A percentile compares a stretch with the other conserved stretches of the same genome.
These are phyloP conservation scores for Dolichoris vasculosae DNA, from an alignment of 1,140 invertebrate genomes.

Conservation along the genomic window DNA sequence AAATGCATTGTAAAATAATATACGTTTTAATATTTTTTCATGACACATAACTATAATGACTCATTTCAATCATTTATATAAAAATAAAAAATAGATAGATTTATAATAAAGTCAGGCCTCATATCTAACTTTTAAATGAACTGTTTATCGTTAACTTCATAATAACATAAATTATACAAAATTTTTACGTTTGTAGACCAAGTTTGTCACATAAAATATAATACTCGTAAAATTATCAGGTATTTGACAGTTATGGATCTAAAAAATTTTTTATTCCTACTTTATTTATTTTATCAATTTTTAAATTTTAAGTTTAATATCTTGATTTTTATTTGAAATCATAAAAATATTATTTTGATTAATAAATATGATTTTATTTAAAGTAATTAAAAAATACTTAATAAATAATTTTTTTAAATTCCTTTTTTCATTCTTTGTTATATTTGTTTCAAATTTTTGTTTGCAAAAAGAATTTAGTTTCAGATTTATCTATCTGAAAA, in stretches of 20 bases:
- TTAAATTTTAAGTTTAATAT: background rate
- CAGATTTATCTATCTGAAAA: too few relatives aligned
- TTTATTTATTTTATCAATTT: background rate
- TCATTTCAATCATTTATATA: background rate
- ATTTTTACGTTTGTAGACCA: background rate
- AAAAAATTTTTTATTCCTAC: background rate
- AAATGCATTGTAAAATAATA: background rate
- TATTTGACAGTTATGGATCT: background rate
- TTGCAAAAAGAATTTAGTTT: too few relatives aligned
- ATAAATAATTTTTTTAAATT: too few relatives aligned
- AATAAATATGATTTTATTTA: background rate
- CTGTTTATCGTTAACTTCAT: background rate
- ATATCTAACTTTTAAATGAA: background rate
- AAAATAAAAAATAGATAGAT: conserved; percentile 4
- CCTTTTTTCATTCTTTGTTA: too few relatives aligned
- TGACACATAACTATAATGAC: background rate
- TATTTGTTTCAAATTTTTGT: too few relatives aligned
- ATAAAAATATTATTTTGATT: background rate
- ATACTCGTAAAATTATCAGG: background rate
- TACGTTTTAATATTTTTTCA: background rate
- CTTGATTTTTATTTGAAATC: background rate
- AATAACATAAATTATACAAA: background rate
- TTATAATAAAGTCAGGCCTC: background rate
- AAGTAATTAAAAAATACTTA: background rate
- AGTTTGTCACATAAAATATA: background rate